Percentiles rank a stretch among this genome's conserved stretches.
These are phyloP conservation scores for Crocidura indochinensis DNA, from an alignment of 2,797 vertebrate genomes.

Conservation along the genomic window DNA sequence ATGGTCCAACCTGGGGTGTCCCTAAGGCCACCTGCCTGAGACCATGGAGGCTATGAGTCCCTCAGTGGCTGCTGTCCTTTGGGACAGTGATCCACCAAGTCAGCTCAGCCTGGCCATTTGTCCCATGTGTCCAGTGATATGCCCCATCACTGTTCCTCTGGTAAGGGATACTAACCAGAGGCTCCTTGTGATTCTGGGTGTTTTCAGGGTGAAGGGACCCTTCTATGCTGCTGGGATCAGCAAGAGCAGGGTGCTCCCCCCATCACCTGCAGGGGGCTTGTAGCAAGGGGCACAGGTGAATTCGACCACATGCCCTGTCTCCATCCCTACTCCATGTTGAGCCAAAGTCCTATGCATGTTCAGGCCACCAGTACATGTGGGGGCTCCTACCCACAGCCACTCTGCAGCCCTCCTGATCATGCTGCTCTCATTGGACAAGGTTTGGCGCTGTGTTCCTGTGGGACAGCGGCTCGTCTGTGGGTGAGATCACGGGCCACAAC, in stretches of 20 bases:
- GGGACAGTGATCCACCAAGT: not conserved
- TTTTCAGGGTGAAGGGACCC: too few species aligned
- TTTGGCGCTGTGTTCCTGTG: slow-evolving; percentile 97
- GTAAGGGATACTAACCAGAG: not conserved
- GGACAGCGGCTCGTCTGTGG: slow-evolving; percentile 97
- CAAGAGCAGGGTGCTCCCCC: too few species aligned
- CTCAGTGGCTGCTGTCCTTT: not conserved
- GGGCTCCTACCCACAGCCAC: not conserved
- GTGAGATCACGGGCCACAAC: slow-evolving; percentile 94
- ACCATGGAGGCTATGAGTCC: too few species aligned
- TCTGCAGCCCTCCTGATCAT: not conserved
- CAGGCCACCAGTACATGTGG: not conserved
- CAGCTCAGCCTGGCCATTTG: not conserved
- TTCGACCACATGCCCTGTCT: too few species aligned
- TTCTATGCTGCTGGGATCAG: too few species aligned
- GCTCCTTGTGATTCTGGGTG: not conserved
- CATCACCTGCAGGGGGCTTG: too few species aligned
- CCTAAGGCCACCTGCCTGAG: not conserved
- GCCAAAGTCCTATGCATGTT: too few species aligned
- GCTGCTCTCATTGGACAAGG: slow-evolving; percentile 78
- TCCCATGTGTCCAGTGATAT: fast-evolving
- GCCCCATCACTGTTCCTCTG: too few species aligned
- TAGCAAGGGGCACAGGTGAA: too few species aligned
- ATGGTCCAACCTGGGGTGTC: not conserved
- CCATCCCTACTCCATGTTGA: too few species aligned